Base-by-base conservation (phyloP, 1,140 invertebrate genomes). In the Trachymyrmex septentrionalis region DNA sequence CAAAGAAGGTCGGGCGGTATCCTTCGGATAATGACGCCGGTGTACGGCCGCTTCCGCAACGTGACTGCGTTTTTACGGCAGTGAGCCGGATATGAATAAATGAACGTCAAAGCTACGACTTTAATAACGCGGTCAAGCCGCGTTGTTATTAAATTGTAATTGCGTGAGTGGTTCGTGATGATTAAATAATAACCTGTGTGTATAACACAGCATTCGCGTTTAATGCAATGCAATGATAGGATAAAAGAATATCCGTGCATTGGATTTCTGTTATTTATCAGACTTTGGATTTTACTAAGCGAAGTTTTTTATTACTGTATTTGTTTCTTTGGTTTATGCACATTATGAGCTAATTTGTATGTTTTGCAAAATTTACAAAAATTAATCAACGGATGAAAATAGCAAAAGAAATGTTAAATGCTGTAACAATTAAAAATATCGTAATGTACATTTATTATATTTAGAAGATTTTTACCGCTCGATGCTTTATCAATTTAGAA, bases 141-240 rank as follows among this genome's bases (percentile, higher is more conserved):
- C 50, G 21, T 82, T 59, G 34, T 7, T 27, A 69, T 82, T 82
- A 59, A 82, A 82, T 73, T 72, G 44, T 24, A 73, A 14, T 30
- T 19, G 38, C 24, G 34, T 21, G 14, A 69, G n/a, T 38, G 30
- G 19, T 4, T 67, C 27, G 77, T 34, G 44, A 21, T 16, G 66
- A 81, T 81, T 81, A 44, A 44, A 44, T 44, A 81, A 71, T 71
- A 59, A 81, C 16, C 21, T 34, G 34, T 19, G 53, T 30, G 21
- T 19, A 53, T 30, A 59, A 80, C 63, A 38, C 57, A 72, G 53
- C 30, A n/a, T 57, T 44, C 30, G 64, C 38, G 24, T 38, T 82
- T 73, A 44, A 59, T 72, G 48, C 66, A 27, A 27, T 16, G 55
- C 44, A 27, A 34, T 12, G 34, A 71, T 9, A 34, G 16, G 3